Evolutionary conservation across 2,797 vertebrate genomes (phyloP), one percentile per base, ranked within the genome.

Genomic region (Chloroceryle inda): DNA sequence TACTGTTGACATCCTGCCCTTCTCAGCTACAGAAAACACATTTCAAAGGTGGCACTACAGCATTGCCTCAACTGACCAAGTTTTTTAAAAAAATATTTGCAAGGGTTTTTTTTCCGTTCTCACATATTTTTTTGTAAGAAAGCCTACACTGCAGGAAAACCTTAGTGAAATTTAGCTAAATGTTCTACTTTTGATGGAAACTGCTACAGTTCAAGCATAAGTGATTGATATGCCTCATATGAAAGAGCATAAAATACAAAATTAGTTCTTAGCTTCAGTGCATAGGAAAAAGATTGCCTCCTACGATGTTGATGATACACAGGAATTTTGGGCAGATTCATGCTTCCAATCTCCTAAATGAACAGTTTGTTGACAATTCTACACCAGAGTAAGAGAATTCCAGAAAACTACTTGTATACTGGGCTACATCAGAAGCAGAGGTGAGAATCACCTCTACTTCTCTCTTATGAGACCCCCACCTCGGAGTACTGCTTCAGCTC

Each of bases 211-310:
- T 96, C 68, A 94, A 89, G 77, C 78, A 62, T 80, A 94, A 96
- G 86, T 95, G 92, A 96, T 79, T 93, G 84, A 91, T 93, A 93
- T 66, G 73, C 62, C 40, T 91, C 23, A 63, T 88, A 91, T 59
- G 56, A 93, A 88, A 92, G 42, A 85, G 29, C 50, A 92, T 24
- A 37, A 89, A 92, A 92, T 83, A 85, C 13, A 92, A 79, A 96
- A 91, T 68, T 58, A 89, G 64, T 77, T 94, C 52, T 38, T 91
- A 93, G 49, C 24, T 94, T 80, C 53, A 68, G 38, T 64, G 80
- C n/a, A 81, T 66, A 21, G 42, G 72, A 89, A 86, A 94, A 91
- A 83, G 26, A 85, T 61, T 91, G 84, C 52, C 11, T 93, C 45
- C 37, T 42, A 77, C 2, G 1, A 37, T 38, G 53, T 16, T 77